Percentiles rank a stretch among this genome's conserved stretches.
These are phyloP conservation scores for Phortica variegata DNA, from an alignment of 1,140 invertebrate genomes.

Conservation along the genomic window DNA sequence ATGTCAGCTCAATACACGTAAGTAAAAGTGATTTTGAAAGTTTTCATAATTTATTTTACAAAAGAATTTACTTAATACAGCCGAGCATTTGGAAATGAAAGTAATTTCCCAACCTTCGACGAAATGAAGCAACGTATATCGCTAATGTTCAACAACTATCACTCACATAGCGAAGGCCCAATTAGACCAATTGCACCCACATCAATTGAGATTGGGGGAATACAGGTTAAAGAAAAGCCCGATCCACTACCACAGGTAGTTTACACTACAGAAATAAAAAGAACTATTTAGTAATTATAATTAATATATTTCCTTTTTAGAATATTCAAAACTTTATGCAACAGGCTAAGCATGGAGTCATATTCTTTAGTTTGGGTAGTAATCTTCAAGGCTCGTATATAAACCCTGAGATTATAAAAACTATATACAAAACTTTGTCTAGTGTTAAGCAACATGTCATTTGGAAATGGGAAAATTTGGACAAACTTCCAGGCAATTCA, in stretches of 20 bases:
- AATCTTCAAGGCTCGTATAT: constrained; percentile 54
- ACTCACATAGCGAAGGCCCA: constrained; percentile 25
- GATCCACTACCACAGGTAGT: constrained; percentile 41
- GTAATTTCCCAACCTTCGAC: constrained; percentile 14
- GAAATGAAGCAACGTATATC: constrained; percentile 14
- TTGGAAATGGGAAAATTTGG: constrained; percentile 58
- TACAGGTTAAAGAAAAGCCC: constrained; percentile 41
- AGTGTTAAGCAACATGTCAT: constrained; percentile 57
- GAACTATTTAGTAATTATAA: background rate
- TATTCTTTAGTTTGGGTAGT: constrained; percentile 64
- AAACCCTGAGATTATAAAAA: constrained; percentile 39
- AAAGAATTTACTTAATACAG: constrained; percentile 1
- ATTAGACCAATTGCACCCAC: constrained; percentile 37
- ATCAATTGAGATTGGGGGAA: constrained; percentile 49
- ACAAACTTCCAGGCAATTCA: constrained; percentile 51
- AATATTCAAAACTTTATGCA: constrained; percentile 59
- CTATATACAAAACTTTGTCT: constrained; percentile 57
- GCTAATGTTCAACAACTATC: constrained; percentile 26
- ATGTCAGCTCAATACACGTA: constrained; percentile 18
- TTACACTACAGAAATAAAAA: too few species aligned
- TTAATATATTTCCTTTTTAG: constrained; percentile 32
- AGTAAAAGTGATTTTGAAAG: background rate
- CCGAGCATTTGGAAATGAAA: constrained; percentile 6
- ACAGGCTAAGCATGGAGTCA: constrained; percentile 57
- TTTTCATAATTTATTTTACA: background rate